These are phyloP conservation scores for Oligia fasciuncula DNA, from an alignment of 2,888 invertebrate species.

Conservation along the genomic window DNA sequence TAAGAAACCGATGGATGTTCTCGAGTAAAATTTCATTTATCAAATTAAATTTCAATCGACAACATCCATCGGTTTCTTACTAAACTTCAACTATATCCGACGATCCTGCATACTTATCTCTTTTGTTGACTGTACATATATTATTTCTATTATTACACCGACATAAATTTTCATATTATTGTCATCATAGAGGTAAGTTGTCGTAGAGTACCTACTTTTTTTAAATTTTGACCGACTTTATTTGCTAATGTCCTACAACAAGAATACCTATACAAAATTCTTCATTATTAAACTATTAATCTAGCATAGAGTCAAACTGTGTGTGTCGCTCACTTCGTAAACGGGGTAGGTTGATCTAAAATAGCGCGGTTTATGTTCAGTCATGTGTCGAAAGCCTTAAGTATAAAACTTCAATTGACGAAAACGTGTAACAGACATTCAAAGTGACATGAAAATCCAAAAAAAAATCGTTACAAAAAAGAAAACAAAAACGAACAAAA, in stretches of 20 bases:
- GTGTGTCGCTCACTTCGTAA: background rate
- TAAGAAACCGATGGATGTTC: too few species aligned
- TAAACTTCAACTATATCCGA: too few species aligned
- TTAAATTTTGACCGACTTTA: background rate
- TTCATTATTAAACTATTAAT: background rate
- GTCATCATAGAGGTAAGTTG: too few species aligned
- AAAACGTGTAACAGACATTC: background rate
- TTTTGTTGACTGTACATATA: too few species aligned
- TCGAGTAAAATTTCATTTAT: too few species aligned
- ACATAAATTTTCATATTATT: too few species aligned
- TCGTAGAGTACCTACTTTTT: background rate
- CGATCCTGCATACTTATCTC: too few species aligned
- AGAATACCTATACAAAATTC: background rate
- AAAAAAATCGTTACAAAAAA: background rate
- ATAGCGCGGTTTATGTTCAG: background rate
- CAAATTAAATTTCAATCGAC: too few species aligned
- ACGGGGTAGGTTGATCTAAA: background rate
- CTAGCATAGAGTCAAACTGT: background rate
- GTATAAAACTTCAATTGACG: too few species aligned
- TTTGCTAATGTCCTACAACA: background rate
- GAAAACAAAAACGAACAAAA: constrained; percentile 8
- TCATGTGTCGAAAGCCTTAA: background rate
- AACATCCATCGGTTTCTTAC: too few species aligned
- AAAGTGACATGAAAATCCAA: background rate
- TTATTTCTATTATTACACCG: background rate